These are phyloP conservation scores for Hemicentrotus pulcherrimus DNA, from an alignment of 35 echinoderm and acorn worm genomes.

Conservation along the genomic window DNA sequence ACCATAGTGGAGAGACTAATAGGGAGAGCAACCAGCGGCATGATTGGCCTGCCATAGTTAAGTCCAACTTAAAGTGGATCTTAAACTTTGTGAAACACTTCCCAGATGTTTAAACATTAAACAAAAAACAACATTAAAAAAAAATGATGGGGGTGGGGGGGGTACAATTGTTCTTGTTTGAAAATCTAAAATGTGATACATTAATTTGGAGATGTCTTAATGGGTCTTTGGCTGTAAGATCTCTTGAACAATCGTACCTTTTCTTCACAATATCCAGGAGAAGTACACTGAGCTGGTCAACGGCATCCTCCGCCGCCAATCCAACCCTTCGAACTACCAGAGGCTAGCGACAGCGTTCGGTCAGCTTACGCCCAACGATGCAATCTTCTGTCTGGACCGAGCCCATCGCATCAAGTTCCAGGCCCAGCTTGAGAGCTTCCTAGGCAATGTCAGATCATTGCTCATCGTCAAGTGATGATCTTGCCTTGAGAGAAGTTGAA, in stretches of 20 bases:
- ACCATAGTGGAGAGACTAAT: too few species aligned
- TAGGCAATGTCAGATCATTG: conserved; percentile 13
- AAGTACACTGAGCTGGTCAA: conserved; percentile 31
- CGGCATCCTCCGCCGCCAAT: neutral
- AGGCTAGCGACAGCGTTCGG: neutral
- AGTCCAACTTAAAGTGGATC: too few species aligned
- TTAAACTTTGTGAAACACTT: too few species aligned
- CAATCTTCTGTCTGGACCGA: neutral
- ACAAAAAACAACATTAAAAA: too few species aligned
- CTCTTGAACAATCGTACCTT: neutral
- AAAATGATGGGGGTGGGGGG: too few species aligned
- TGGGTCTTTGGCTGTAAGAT: too few species aligned
- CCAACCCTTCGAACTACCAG: conserved; percentile 20
- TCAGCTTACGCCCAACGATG: conserved; percentile 31
- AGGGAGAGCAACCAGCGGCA: too few species aligned
- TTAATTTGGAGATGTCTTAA: too few species aligned
- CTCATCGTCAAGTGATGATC: conserved; percentile 26
- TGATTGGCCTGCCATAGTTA: too few species aligned
- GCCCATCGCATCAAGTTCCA: conserved; percentile 39
- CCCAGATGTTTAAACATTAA: too few species aligned
- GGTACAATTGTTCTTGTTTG: too few species aligned
- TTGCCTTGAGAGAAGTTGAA: neutral
- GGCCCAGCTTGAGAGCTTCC: conserved; percentile 22
- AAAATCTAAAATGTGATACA: too few species aligned
- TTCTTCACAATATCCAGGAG: neutral